phyloP scores from a whole-genome alignment of 2,888 invertebrate genomes.

The Cantharis flavilabris region DNA sequence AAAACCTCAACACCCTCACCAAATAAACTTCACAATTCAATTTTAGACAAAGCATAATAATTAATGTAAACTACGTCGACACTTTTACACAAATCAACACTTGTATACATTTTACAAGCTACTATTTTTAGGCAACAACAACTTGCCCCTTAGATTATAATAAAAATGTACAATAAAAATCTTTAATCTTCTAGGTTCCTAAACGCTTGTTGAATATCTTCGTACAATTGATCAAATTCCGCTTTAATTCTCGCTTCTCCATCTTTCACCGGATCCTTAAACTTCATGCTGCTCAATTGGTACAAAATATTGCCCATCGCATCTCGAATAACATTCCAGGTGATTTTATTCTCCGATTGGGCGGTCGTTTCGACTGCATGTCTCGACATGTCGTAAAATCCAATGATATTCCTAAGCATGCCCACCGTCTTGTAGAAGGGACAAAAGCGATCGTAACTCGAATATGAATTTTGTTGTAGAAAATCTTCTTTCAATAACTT shows the following conservation, averaged over 20 bases:
- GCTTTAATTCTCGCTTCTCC: slow-evolving; percentile 97
- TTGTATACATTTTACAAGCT: slow-evolving; percentile 6
- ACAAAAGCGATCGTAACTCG: slow-evolving; percentile 94
- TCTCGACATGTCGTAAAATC: slow-evolving; percentile 97
- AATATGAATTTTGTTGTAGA: slow-evolving; percentile 98
- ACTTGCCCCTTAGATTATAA: background rate
- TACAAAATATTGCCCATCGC: slow-evolving; percentile 96
- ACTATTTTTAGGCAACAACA: slow-evolving; percentile 4
- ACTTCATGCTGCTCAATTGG: slow-evolving; percentile 98
- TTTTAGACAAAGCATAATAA: slow-evolving; percentile 17
- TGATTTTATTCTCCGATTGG: slow-evolving; percentile 98
- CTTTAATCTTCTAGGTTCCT: slow-evolving; percentile 96
- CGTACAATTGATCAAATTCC: slow-evolving; percentile 95
- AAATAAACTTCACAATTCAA: slow-evolving; percentile 9
- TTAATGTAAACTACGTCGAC: background rate
- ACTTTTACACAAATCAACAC: background rate
- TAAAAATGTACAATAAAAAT: slow-evolving; percentile 11
- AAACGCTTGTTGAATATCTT: slow-evolving; percentile 97
- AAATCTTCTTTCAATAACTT: slow-evolving; percentile 99
- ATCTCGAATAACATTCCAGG: slow-evolving; percentile 97
- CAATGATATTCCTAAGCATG: slow-evolving; percentile 97
- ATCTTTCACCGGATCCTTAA: slow-evolving; percentile 98
- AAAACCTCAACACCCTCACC: slow-evolving; percentile 11
- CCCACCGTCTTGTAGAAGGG: slow-evolving; percentile 99
- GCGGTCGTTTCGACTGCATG: slow-evolving; percentile 98